phyloP scores from a whole-genome alignment of 1,140 invertebrate genomes.

The Drosophila arizonae region DNA sequence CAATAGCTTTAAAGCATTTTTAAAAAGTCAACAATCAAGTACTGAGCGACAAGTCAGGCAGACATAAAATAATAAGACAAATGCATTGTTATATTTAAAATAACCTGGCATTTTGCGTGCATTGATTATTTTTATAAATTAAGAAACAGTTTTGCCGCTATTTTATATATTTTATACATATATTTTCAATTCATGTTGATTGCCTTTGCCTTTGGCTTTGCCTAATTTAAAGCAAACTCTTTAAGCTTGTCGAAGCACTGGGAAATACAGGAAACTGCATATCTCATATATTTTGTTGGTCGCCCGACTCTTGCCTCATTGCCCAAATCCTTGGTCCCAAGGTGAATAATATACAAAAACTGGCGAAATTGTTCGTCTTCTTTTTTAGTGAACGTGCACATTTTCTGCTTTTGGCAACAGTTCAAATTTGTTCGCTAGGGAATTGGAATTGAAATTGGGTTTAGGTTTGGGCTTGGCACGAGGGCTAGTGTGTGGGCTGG shows the following conservation, averaged over 20 bases:
- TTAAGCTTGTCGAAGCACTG: background rate
- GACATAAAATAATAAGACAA: background rate
- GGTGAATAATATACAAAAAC: slow-evolving; percentile 14
- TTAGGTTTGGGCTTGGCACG: background rate
- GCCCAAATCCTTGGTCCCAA: slow-evolving; percentile 15
- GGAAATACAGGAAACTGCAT: background rate
- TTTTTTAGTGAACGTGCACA: slow-evolving; percentile 9
- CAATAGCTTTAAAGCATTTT: background rate
- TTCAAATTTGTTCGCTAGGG: slow-evolving; percentile 53
- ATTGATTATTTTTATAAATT: background rate
- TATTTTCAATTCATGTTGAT: background rate
- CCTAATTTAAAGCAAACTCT: background rate
- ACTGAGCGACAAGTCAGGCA: background rate
- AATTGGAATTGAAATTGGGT: slow-evolving; percentile 21
- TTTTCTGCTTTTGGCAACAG: slow-evolving; percentile 55
- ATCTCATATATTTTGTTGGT: background rate
- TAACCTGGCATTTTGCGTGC: background rate
- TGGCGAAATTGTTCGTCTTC: slow-evolving; percentile 4
- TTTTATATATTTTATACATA: no score
- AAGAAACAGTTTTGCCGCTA: background rate
- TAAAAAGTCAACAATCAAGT: background rate
- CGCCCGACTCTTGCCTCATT: background rate
- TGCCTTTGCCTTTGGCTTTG: background rate
- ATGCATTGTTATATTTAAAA: background rate
- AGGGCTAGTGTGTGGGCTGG: slow-evolving; percentile 4